These are phyloP conservation scores for Taphrorychus bicolor DNA, from an alignment of 2,888 invertebrate species.

Conservation along the genomic window DNA sequence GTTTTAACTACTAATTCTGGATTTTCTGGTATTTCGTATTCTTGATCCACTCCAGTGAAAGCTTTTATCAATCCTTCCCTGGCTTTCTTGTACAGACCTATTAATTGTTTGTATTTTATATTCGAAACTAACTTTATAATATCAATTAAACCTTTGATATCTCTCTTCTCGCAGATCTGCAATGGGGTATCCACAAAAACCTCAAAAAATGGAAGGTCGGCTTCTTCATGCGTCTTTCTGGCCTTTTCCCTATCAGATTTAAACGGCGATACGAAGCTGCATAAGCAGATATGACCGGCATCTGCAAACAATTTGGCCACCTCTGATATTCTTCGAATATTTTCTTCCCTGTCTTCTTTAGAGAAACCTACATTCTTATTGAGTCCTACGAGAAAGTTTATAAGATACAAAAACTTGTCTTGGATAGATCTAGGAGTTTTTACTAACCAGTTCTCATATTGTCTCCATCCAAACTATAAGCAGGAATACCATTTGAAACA, in stretches of 20 bases:
- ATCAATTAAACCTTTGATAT: constrained; percentile 71
- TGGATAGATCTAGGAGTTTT: background rate
- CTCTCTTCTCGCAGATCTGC: constrained; percentile 89
- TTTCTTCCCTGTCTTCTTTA: constrained; percentile 92
- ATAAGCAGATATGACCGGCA: constrained; percentile 91
- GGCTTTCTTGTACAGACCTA: constrained; percentile 95
- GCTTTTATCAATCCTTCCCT: constrained; percentile 88
- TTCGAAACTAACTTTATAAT: background rate
- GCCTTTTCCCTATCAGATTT: constrained; percentile 90
- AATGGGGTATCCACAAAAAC: constrained; percentile 94
- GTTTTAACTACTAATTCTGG: constrained; percentile 87
- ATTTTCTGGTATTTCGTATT: constrained; percentile 83
- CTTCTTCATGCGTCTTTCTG: constrained; percentile 83
- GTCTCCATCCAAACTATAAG: constrained; percentile 96
- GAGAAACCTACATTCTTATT: constrained; percentile 94
- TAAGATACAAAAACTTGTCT: background rate
- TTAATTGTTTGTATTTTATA: background rate
- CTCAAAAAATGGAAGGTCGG: constrained; percentile 88
- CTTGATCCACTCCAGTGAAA: constrained; percentile 91
- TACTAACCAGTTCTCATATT: constrained; percentile 77
- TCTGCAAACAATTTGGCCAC: constrained; percentile 99
- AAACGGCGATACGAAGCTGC: constrained; percentile 97
- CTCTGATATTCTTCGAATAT: constrained; percentile 94
- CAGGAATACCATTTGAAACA: constrained; percentile 83
- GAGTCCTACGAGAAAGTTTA: constrained; percentile 65